Evolutionary conservation across 1,140 invertebrate species (phyloP).

Genomic region (Lysiphlebus fabarum): DNA sequence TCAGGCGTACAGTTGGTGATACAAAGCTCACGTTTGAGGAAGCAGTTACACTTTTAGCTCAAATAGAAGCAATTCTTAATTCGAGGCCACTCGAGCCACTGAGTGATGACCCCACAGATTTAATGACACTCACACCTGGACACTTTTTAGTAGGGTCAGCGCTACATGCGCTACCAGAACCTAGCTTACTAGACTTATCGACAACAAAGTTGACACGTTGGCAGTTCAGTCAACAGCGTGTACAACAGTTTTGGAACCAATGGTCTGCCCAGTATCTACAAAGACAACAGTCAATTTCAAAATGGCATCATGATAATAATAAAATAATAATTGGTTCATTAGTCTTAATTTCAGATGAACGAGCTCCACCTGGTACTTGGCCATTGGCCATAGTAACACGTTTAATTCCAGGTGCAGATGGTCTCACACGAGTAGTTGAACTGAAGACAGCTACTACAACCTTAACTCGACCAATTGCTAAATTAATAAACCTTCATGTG

Average conservation of each 20-base stretch:
- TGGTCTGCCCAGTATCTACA: conserved; percentile 16
- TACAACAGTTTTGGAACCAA: conserved; percentile 18
- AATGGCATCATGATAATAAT: conserved; percentile 7
- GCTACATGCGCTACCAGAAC: conserved; percentile 15
- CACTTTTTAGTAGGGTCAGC: conserved; percentile 22
- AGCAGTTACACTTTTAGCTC: conserved; percentile 22
- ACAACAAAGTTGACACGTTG: conserved; percentile 4
- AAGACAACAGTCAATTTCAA: not conserved
- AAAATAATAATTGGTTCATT: not conserved
- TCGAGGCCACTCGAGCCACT: conserved; percentile 25
- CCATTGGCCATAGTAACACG: conserved; percentile 16
- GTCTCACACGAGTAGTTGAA: conserved; percentile 9
- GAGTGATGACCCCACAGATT: conserved; percentile 19
- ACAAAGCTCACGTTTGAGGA: conserved; percentile 29
- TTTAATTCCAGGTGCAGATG: conserved; percentile 21
- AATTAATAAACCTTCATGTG: conserved; percentile 2
- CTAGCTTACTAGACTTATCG: not conserved
- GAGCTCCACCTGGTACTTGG: conserved; percentile 22
- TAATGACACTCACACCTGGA: conserved; percentile 18
- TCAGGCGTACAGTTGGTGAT: conserved; percentile 19
- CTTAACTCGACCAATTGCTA: conserved; percentile 11
- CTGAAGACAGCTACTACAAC: conserved; percentile 7
- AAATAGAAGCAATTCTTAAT: conserved; percentile 34
- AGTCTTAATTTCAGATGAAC: conserved; percentile 12
- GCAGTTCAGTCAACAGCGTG: conserved; percentile 7